Percentiles rank a stretch among this genome's conserved stretches.
These are phyloP conservation scores for Tenodera sinensis DNA, from an alignment of 2,888 invertebrate species.

Conservation along the genomic window DNA sequence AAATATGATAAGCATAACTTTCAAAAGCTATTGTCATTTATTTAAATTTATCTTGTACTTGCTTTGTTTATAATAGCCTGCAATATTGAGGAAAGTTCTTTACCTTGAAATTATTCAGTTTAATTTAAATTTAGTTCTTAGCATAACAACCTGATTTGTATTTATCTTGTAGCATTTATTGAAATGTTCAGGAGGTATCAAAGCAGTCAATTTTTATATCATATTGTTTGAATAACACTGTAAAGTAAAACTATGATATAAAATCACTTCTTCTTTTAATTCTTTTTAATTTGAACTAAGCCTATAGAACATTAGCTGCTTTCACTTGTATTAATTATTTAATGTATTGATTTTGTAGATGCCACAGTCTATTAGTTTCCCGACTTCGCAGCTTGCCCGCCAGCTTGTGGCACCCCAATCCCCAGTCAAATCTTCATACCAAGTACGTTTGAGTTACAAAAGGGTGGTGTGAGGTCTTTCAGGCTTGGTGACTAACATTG, in stretches of 20 bases:
- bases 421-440: conserved; percentile 30
- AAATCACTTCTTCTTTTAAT: background rate
- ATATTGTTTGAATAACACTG: background rate
- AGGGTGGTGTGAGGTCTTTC: background rate
- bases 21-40: too few relatives aligned
- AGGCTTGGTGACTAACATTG: background rate
- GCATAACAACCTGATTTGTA: too few relatives aligned
- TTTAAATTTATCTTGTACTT: too few relatives aligned
- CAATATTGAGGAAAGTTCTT: too few relatives aligned
- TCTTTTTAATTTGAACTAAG: background rate
- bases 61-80: too few relatives aligned
- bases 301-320: background rate
- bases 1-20: too few relatives aligned
- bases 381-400: conserved; percentile 59
- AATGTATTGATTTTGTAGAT: conserved; percentile 34
- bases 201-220: too few relatives aligned
- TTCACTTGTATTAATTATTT: background rate
- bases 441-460: conserved; percentile 32
- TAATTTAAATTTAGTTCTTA: too few relatives aligned
- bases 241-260: background rate
- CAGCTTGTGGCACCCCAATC: conserved; percentile 55
- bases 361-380: conserved; percentile 33
- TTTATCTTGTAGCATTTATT: too few relatives aligned
- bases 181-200: too few relatives aligned
- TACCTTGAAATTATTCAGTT: too few relatives aligned